phyloP scores from a whole-genome alignment of 1,140 invertebrate genomes.

The Aphelenchoides fujianensis region DNA sequence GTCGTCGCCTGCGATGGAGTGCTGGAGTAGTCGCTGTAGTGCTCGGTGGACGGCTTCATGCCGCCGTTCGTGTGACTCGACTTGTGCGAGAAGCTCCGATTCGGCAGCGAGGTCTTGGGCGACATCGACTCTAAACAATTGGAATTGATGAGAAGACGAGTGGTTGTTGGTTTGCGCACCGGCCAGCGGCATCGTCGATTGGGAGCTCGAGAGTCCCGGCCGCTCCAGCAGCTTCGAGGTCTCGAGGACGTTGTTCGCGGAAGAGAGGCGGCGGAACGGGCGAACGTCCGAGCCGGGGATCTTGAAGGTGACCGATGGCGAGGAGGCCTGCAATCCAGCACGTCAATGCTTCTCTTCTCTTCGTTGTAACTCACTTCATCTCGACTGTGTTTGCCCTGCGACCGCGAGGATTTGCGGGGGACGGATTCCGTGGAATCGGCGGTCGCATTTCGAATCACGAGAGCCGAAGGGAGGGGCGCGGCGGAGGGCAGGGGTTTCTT shows the following conservation, averaged over 20 bases:
- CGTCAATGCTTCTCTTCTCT: too few species aligned
- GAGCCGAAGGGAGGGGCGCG: background rate
- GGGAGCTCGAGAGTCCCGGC: background rate
- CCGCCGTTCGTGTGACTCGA: background rate
- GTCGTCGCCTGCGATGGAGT: background rate
- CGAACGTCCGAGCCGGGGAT: conserved; percentile 24
- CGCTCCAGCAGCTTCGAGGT: background rate
- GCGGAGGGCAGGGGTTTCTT: background rate
- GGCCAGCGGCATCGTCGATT: background rate
- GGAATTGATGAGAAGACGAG: background rate
- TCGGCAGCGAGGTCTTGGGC: background rate
- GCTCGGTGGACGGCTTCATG: background rate
- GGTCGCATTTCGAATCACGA: background rate
- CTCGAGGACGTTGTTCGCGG: background rate
- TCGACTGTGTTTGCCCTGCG: conserved; percentile 5
- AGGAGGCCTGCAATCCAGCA: too few species aligned
- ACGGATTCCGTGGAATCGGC: background rate
- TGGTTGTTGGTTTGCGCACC: conserved; percentile 10
- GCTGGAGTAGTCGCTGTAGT: conserved; percentile 7
- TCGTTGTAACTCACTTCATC: too few species aligned
- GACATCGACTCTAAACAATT: background rate
- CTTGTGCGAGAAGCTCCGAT: conserved; percentile 9
- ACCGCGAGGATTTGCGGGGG: background rate
- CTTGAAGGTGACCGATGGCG: conserved; percentile 33
- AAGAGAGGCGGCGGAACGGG: conserved; percentile 21